Evolutionary conservation across 2,888 invertebrate genomes (phyloP), one percentile per base, ranked within the genome.

Genomic region (Agriotes lineatus): DNA sequence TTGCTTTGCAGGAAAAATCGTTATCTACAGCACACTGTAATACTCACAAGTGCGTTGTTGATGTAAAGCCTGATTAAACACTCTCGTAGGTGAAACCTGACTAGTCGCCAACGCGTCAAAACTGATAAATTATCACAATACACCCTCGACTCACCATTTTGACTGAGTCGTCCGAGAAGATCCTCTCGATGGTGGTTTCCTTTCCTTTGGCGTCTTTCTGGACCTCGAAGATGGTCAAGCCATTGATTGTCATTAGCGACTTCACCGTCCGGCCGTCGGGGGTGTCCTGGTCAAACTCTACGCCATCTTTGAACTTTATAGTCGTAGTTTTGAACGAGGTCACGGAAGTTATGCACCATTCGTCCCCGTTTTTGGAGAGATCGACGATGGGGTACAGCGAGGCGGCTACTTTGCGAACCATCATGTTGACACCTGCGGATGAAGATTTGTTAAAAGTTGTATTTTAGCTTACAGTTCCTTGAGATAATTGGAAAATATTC

Each of bases 221-320:
- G 50, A 91, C 87, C 81, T 96, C 96, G 75, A 90, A 88, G 80
- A 97, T 85, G 74, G 90, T 93, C 85, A 91, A 92, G 65, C 93
- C 96, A 3, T 96, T 94, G 76, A 93, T 85, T 4, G 90, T 93
- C 83, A 93, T 89, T 64, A 89, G 86, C 0, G 92, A 88, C 85
- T 92, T 91, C 64, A 96, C 95, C 85, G 93, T 93, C 71, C 95
- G 90, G 19, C 96, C 96, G 82, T 97, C 96, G 73, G 94, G 90
- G 12, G 96, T 95, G 76, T 93, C 94, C 84, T 97, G 95, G 30
- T 95, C 94, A 84, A 96, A 95, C 83, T 96, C 95, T 75, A 93
- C 92, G 2, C 93, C 93, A 22, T 93, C 89, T 82, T 92, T 92
- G 87, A 97, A 97, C 82, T 90, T 92, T 79, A 94, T 89, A 78